Base-by-base conservation (phyloP, 2,888 invertebrate species). In the Metopia argyrocephala region DNA sequence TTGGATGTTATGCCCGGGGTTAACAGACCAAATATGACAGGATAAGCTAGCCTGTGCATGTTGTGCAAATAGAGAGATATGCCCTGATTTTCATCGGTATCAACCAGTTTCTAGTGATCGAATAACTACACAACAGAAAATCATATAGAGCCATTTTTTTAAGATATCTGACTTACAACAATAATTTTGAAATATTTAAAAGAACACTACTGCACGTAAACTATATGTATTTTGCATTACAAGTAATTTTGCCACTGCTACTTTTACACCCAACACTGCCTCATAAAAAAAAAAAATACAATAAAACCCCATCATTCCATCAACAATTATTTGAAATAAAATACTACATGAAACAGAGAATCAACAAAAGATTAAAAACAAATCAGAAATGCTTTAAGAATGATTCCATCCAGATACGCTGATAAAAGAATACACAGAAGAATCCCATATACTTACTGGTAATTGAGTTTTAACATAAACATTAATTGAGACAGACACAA, bases 401-500 rank as follows among this genome's bases (percentile, higher is more conserved):
- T 64, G 48, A 50, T 50, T 64, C 48, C 28, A 64, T 15, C 27
- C 64, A 64, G 50, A 50, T 64, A 28, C 31, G 1, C 5, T 15
- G 20, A 28, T 64, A 27, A 3, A 20, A 28, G 21, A 20, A 50
- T 9, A 50, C 15, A 12, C 38, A 38, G 15, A 38, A 38, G 38
- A 38, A 38, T 38, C 38, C 15, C 38, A 1, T 4, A 38, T 15
- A n/a, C n/a, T n/a, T n/a, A n/a, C n/a, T n/a, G n/a, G 27, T 56
- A 56, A 56, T 56, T 56, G 27, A 27, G 27, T 56, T 56, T 25
- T 18, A 64, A 50, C 64, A 50, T 50, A 64, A 64, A 50, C 50
- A 64, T 27, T 28, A 50, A 50, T 50, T 64, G 62, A 64, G 25
- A 46, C 45, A 46, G 21, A 23, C 12, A 21, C 2, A 7, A n/a